These are phyloP conservation scores for Pristionchus maxplancki DNA, from an alignment of 2,888 invertebrate genomes.

Conservation along the genomic window DNA sequence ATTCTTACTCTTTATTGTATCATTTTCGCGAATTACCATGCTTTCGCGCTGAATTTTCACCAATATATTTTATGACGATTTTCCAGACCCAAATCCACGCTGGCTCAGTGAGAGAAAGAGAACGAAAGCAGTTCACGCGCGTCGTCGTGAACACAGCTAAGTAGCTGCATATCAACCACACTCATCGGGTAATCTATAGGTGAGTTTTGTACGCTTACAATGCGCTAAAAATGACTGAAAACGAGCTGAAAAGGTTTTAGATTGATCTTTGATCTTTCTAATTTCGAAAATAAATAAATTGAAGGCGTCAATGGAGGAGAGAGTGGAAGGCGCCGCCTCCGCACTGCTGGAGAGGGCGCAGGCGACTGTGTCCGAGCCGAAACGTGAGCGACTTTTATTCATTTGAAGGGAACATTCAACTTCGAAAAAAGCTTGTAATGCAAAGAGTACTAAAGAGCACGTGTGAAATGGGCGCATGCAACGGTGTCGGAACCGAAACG, in stretches of 20 bases:
- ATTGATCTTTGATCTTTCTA: background rate
- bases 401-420: too few species aligned
- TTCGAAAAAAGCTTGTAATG: background rate
- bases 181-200: constrained; percentile 16
- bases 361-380: background rate
- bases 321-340: background rate
- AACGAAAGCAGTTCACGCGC: background rate
- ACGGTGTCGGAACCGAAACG: background rate
- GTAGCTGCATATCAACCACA: constrained; percentile 5
- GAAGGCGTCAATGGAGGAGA: constrained; percentile 39
- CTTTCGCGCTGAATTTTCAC: background rate
- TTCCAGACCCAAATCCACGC: background rate
- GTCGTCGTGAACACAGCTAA: background rate
- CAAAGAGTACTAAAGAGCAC: too few species aligned
- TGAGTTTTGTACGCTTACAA: too few species aligned
- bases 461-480: background rate
- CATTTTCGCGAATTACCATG: background rate
- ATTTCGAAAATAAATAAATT: background rate
- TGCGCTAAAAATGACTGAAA: background rate
- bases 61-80: background rate
- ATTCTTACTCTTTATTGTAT: background rate
- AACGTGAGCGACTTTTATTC: background rate
- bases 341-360: background rate
- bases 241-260: background rate
- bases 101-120: background rate